Evolutionary conservation across 2,888 invertebrate genomes (phyloP), one percentile per base, ranked within the genome.

Genomic region (Eilema caniola): DNA sequence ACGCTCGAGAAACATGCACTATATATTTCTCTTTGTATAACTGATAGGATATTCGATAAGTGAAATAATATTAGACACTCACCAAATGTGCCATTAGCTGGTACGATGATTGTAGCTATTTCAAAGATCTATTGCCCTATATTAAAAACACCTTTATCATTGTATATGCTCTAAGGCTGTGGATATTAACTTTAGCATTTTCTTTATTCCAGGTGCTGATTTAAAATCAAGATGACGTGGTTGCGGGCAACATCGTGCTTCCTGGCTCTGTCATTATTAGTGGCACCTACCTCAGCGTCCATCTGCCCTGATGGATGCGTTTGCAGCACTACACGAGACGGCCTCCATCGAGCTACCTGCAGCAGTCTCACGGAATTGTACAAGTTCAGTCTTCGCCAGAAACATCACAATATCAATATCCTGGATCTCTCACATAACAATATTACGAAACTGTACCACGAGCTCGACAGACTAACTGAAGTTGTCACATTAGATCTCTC

Each of bases 281-380:
- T 90, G 71, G 86, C 89, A 47, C 90, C 92, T 28, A 83, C 85
- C 61, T 77, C 90, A 57, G 90, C 93, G 41, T 85, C 92, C 57
- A 86, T 93, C 69, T 96, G 96, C 80, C 96, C 96, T 23, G 92
- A 95, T 67, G 87, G 92, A 78, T 96, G 96, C 83, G 89, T 92
- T 65, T 96, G 97, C 85, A 96, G 96, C 75, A 95, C 96, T 53
- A 96, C 96, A 25, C 96, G 97, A n/a, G 97, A 97, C 87, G 95
- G 96, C 65, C 96, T 97, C 78, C 96, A 97, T 53, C 95, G 97
- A 74, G 95, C 96, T 41, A 96, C 96, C 74, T 97, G 96, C 87
- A 96, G 96, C 71, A 94, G 96, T 68, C 97, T 98, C 84, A 97
- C 97, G 77, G 97, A 98, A 62, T 96, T 98, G 14, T 97, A 98